Evolutionary conservation across 2,888 invertebrate species (phyloP), one percentile per base, ranked within the genome.

Genomic region (Argyra leucocephala): DNA sequence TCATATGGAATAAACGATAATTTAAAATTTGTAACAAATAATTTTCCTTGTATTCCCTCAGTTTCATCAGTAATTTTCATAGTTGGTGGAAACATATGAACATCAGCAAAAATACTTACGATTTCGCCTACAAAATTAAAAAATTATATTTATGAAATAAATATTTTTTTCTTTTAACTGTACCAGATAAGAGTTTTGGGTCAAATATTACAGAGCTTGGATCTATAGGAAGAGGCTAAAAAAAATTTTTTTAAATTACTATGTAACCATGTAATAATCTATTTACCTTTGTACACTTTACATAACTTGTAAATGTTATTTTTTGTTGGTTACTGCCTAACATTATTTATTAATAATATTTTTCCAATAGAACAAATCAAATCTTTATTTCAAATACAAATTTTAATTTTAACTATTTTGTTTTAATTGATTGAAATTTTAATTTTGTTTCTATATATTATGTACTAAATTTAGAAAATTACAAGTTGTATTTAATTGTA

Each of bases 21-120:
- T 80, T 93, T 92, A 78, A 94, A 96, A 82, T 95, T 96, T 67
- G 96, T 96, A 68, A 96, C 88, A 75, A 90, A 90, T 67, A 97
- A 82, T 31, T 89, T 84, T 1, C 96, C 97, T 67, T 89, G 87
- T 67, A 88, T 85, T 65, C 92, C 92, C 74, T 90, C 90, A 68
- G 88, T 84, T 72, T 91, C 89, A 73, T 88, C 88, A n/a, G 72
- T 73, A 21, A 74, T 74, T 57, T 76, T 77, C 23, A 77, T 74
- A 26, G 77, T 78, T 18, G 94, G 90, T 64, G 89, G 85, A 78
- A 89, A 90, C 85, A 93, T 85, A 70, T 93, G 83, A 67, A 93
- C 93, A 67, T 93, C 93, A 76, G 91, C 93, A 72, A 88, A 87
- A 26, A 90, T 88, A 66, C 93, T 89, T 67, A 91, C 83, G 71